phyloP scores from a whole-genome alignment of 2,797 vertebrate species.

The Linurgus olivaceus region DNA sequence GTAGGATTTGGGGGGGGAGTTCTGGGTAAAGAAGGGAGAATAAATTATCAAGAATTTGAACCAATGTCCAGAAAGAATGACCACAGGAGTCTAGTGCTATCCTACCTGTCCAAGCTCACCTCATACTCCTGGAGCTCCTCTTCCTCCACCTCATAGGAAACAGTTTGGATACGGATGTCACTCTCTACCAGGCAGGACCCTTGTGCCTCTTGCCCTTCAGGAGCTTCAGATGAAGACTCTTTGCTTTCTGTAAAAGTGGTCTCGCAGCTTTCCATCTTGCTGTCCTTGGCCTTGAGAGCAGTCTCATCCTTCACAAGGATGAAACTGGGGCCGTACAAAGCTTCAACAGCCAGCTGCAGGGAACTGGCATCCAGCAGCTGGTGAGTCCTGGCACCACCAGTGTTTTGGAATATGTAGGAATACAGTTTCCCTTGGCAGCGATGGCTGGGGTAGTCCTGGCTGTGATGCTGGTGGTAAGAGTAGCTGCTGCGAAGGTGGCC shows the following conservation, averaged over 20 bases:
- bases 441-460: slow-evolving; percentile 78
- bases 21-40: neutral
- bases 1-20: neutral
- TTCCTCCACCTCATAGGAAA: slow-evolving; percentile 90
- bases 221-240: slow-evolving; percentile 70
- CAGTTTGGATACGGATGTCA: slow-evolving; percentile 87
- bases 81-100: slow-evolving; percentile 13
- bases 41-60: neutral
- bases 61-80: neutral
- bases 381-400: slow-evolving; percentile 80
- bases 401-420: slow-evolving; percentile 83
- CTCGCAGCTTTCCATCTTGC: slow-evolving; percentile 86
- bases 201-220: slow-evolving; percentile 50
- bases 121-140: slow-evolving; percentile 87
- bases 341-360: slow-evolving; percentile 89
- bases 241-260: slow-evolving; percentile 88
- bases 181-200: slow-evolving; percentile 73
- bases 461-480: slow-evolving; percentile 79
- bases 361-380: slow-evolving; percentile 91
- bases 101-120: slow-evolving; percentile 71
- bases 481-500: slow-evolving; percentile 80
- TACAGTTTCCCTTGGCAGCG: slow-evolving; percentile 85
- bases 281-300: slow-evolving; percentile 84
- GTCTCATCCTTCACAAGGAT: slow-evolving; percentile 85
- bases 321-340: slow-evolving; percentile 87